Percentiles rank a stretch among this genome's conserved stretches.
These are phyloP conservation scores for Sesamia nonagrioides DNA, from an alignment of 1,140 invertebrate genomes.

Conservation along the genomic window DNA sequence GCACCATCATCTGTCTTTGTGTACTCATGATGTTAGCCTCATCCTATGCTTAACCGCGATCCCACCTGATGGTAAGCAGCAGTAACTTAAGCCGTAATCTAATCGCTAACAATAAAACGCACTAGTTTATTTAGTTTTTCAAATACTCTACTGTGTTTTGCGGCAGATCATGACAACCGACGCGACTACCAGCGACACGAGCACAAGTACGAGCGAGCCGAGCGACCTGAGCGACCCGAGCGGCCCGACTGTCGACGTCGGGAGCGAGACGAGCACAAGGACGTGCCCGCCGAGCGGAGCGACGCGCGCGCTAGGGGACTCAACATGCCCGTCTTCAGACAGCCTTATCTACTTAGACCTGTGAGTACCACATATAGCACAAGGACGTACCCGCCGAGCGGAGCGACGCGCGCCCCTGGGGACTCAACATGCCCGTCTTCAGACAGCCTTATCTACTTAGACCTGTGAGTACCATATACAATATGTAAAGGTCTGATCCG, in stretches of 20 bases:
- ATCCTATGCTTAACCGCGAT: too few relatives aligned
- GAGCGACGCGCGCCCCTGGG: not conserved
- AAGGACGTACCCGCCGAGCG: not conserved
- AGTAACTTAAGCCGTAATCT: too few relatives aligned
- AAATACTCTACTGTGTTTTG: constrained; percentile 1
- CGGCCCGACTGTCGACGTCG: too few relatives aligned
- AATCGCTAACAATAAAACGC: too few relatives aligned
- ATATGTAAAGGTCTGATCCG: too few relatives aligned
- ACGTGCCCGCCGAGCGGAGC: not conserved
- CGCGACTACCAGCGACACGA: constrained; percentile 16
- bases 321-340: constrained; percentile 49
- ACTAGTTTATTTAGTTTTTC: too few relatives aligned
- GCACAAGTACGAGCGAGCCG: not conserved
- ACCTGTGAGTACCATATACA: too few relatives aligned
- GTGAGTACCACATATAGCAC: constrained; percentile 24
- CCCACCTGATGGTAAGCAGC: too few relatives aligned
- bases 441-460: constrained; percentile 56
- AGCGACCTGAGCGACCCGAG: constrained; percentile 17
- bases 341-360: constrained; percentile 61
- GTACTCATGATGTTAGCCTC: too few relatives aligned
- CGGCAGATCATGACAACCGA: constrained; percentile 39
- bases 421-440: constrained; percentile 50
- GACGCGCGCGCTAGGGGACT: constrained; percentile 13
- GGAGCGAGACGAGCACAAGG: not conserved
- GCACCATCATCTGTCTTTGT: too few relatives aligned